A percentile compares a stretch with the other conserved stretches of the same genome.
These are phyloP conservation scores for Scyliorhinus canicula DNA, from an alignment of 2,797 vertebrate species.

Conservation along the genomic window DNA sequence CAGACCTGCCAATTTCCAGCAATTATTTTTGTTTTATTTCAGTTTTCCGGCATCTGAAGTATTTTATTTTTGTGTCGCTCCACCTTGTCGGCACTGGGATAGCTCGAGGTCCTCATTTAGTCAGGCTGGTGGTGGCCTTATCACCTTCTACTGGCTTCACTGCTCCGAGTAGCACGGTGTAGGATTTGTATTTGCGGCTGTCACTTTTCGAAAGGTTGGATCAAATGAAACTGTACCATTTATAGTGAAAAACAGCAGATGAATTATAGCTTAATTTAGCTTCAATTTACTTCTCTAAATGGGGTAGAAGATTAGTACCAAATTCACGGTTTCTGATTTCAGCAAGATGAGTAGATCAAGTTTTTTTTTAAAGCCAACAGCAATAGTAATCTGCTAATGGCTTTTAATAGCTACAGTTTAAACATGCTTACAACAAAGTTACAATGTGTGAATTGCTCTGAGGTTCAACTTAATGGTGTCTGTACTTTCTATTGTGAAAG, in stretches of 20 bases:
- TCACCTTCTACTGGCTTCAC: background rate
- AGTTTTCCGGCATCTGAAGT: background rate
- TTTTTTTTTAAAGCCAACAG: conserved; percentile 17
- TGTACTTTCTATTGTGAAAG: background rate
- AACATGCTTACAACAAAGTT: background rate
- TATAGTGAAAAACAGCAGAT: background rate
- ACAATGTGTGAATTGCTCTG: conserved; percentile 26
- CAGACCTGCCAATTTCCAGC: background rate
- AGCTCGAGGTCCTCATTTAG: background rate
- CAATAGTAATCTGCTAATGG: background rate
- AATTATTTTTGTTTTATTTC: background rate
- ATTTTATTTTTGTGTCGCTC: background rate
- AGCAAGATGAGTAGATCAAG: background rate
- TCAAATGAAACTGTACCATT: background rate
- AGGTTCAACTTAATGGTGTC: background rate
- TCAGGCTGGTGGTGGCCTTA: background rate
- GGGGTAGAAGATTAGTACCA: background rate
- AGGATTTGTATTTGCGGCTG: background rate
- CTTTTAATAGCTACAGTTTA: conserved; percentile 14
- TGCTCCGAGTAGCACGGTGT: background rate
- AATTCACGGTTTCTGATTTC: conserved; percentile 27
- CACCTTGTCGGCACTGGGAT: background rate
- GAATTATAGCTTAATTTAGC: conserved; percentile 28
- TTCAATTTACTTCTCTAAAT: background rate
- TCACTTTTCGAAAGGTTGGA: background rate